Conservation (phyloP, 1,140 invertebrate genomes). For the Centruroides vittatus region DNA sequence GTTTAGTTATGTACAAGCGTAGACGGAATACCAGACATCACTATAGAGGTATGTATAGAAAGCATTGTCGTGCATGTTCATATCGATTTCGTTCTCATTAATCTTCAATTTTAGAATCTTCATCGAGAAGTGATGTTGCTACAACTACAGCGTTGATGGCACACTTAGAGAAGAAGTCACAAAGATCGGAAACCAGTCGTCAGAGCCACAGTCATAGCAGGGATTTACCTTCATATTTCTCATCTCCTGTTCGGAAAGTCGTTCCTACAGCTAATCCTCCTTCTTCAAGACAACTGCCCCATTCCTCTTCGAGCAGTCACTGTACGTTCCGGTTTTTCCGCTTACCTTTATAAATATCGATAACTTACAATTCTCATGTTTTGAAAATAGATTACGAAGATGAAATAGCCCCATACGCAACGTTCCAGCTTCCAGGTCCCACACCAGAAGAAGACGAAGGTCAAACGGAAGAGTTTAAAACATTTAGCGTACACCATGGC, state of each 20-base stretch:
- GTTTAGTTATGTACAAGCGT: conserved; percentile 18
- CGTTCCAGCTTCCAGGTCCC: conserved; percentile 17
- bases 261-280: conserved; percentile 12
- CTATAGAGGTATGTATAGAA: conserved; percentile 8
- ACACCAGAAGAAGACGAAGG: conserved; percentile 12
- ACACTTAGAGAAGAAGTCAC: conserved; percentile 15
- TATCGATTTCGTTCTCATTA: no score
- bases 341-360: no score
- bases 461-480: conserved; percentile 18
- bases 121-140: conserved; percentile 13
- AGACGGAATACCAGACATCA: conserved; percentile 14
- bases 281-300: conserved; percentile 6
- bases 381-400: conserved; percentile 14
- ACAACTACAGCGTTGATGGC: conserved; percentile 16
- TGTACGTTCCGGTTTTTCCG: conserved; percentile 1
- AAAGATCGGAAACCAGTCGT: conserved; percentile 5
- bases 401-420: conserved; percentile 21
- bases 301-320: conserved; percentile 14
- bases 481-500: conserved; percentile 18
- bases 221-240: conserved; percentile 17
- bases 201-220: conserved; percentile 9
- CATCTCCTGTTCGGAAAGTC: conserved; percentile 17
- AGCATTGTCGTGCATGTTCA: neutral
- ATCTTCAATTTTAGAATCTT: neutral
- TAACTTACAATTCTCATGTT: no score